Base-by-base conservation (phyloP, 2,113 vertebrate species). In the Istiophorus platypterus region DNA sequence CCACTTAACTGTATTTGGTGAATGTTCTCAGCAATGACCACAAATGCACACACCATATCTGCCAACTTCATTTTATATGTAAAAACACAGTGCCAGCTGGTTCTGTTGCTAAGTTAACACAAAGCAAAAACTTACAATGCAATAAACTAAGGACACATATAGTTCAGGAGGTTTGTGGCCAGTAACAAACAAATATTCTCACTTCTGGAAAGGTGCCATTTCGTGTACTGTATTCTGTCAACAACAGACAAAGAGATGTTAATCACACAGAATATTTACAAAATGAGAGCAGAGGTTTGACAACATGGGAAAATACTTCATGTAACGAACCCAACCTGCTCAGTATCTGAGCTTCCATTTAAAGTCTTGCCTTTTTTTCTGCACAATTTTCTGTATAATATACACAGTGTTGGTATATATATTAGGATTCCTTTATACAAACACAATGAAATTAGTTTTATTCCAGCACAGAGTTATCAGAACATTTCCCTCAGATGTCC, bases 51-150 rank as follows among this genome's bases (percentile, higher is more conserved):
- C 27, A 7, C 74, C 47, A 75, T 1, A 84, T 81, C 42, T 15
- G 41, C 39, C 29, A 45, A 57, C 47, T 67, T 91, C 81, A 75
- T 80, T 75, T 89, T 27, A 88, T 63, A 83, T 67, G 76, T 85
- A 79, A 84, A 86, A 91, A 95, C 92, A 94, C 95, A 95, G 94
- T 92, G 85, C 93, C 94, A 94, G 94, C 94, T 95, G 95, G 77
- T 94, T 94, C 92, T 64, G 90, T 90, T 87, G 87, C 88, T 80
- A 90, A 62, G 77, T 81, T 73, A 92, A 92, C 88, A 87, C 66
- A 87, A 79, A 92, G 88, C 75, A 94, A 93, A 93, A 94, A 93
- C 69, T 93, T 88, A 94, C 85, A 79, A 80, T 22, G 78, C 49
- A 73, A 84, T 78, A 78, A 89, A 82, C 75, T 45, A 69, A 87